Evolutionary conservation across 2,797 vertebrate genomes (phyloP).

Genomic region (Macroramphosus scolopax): DNA sequence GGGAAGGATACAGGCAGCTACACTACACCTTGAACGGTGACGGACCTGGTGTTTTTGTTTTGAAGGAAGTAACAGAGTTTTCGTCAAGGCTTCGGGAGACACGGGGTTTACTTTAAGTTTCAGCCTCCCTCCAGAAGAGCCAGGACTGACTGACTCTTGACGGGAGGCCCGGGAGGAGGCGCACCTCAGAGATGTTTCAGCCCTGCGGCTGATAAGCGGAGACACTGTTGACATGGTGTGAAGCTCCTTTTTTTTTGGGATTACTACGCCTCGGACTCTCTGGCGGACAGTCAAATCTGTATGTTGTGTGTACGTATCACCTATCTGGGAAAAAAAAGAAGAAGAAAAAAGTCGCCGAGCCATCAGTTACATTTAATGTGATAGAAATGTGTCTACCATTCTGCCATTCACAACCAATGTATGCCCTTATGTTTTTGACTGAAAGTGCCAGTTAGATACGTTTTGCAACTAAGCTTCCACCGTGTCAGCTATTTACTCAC

Average conservation of each 20-base stretch:
- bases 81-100: constrained; percentile 45
- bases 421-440: constrained; percentile 63
- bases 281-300: constrained; percentile 60
- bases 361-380: constrained; percentile 63
- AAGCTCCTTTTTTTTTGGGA: constrained; percentile 51
- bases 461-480: constrained; percentile 56
- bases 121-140: constrained; percentile 49
- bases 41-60: constrained; percentile 29
- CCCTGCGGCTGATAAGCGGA: constrained; percentile 55
- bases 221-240: constrained; percentile 42
- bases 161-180: constrained; percentile 35
- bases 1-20: constrained; percentile 81
- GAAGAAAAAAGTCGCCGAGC: constrained; percentile 44
- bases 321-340: constrained; percentile 44
- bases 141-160: constrained; percentile 49
- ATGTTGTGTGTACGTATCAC: constrained; percentile 70
- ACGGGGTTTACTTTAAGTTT: constrained; percentile 39
- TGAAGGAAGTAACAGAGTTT: constrained; percentile 34
- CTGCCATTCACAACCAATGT: constrained; percentile 56
- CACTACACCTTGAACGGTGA: constrained; percentile 69
- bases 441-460: constrained; percentile 64
- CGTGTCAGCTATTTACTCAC: constrained; percentile 62
- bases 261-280: constrained; percentile 47
- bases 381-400: constrained; percentile 57
- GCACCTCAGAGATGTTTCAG: constrained; percentile 51